Conservation (phyloP, 2,888 invertebrate genomes). For the Diarsia mendica region DNA sequence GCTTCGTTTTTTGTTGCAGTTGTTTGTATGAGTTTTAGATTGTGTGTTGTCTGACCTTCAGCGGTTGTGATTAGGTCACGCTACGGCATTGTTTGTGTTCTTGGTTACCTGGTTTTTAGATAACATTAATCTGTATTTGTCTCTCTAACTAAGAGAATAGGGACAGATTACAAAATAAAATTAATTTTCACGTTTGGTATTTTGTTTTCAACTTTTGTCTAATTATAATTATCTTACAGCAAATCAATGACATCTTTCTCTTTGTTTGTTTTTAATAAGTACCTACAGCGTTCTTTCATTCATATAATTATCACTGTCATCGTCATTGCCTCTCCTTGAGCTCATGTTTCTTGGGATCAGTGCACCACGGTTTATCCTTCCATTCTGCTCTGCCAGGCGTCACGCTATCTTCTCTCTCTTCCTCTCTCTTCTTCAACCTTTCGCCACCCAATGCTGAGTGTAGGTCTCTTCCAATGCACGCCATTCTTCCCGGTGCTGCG, state of each 20-base stretch:
- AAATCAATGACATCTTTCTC: not conserved
- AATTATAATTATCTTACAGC: not conserved
- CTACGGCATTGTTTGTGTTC: not conserved
- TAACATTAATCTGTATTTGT: not conserved
- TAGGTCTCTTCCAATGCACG: too few relatives aligned
- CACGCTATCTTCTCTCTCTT: too few relatives aligned
- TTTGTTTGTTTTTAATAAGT: not conserved
- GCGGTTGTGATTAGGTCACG: conserved; percentile 6
- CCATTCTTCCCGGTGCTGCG: too few relatives aligned
- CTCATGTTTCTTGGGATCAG: not conserved
- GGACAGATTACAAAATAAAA: too few relatives aligned
- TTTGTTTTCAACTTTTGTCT: not conserved
- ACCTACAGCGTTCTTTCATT: not conserved
- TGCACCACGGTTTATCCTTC: not conserved
- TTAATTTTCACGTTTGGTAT: not conserved
- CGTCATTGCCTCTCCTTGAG: too few relatives aligned
- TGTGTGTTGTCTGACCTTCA: conserved; percentile 33
- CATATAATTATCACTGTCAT: too few relatives aligned
- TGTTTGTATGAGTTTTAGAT: conserved; percentile 10
- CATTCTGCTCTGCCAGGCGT: too few relatives aligned
- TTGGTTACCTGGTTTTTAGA: not conserved
- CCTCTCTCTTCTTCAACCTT: too few relatives aligned
- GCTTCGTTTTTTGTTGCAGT: conserved; percentile 30
- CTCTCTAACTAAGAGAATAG: not conserved
- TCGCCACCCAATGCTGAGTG: too few relatives aligned